Evolutionary conservation across 1,140 invertebrate genomes (phyloP).

Genomic region (Solenopsis invicta): DNA sequence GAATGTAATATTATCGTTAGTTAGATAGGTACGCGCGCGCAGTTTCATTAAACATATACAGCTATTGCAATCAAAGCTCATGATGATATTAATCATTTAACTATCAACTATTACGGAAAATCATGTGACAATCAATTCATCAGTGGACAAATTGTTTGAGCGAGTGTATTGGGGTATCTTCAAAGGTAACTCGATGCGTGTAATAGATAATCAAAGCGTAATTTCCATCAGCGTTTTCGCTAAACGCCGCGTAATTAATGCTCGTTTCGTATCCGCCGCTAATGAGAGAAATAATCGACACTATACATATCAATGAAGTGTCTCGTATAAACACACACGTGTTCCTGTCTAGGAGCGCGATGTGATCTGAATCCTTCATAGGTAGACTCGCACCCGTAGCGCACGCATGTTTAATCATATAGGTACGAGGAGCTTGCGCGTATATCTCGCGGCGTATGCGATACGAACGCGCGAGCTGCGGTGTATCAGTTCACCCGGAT

Average conservation of each 20-base stretch:
- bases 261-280: conserved; percentile 35
- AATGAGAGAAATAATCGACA: conserved; percentile 57
- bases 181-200: conserved; percentile 7
- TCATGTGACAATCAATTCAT: conserved; percentile 57
- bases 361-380: conserved; percentile 51
- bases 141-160: conserved; percentile 33
- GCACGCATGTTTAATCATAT: background rate
- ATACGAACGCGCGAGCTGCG: conserved; percentile 28
- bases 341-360: conserved; percentile 1
- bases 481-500: conserved; percentile 39
- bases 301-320: conserved; percentile 13
- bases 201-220: conserved; percentile 56
- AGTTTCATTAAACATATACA: background rate
- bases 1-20: conserved; percentile 28
- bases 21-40: background rate
- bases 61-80: conserved; percentile 34
- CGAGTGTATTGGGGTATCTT: conserved; percentile 6
- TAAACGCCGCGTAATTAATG: conserved; percentile 50
- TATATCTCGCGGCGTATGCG: conserved; percentile 34
- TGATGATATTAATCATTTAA: conserved; percentile 52
- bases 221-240: conserved; percentile 35
- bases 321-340: background rate
- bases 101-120: conserved; percentile 32
- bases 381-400: background rate
- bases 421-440: conserved; percentile 3